Base-by-base conservation (phyloP, 2,113 vertebrate species). In the Nettapus auritus region DNA sequence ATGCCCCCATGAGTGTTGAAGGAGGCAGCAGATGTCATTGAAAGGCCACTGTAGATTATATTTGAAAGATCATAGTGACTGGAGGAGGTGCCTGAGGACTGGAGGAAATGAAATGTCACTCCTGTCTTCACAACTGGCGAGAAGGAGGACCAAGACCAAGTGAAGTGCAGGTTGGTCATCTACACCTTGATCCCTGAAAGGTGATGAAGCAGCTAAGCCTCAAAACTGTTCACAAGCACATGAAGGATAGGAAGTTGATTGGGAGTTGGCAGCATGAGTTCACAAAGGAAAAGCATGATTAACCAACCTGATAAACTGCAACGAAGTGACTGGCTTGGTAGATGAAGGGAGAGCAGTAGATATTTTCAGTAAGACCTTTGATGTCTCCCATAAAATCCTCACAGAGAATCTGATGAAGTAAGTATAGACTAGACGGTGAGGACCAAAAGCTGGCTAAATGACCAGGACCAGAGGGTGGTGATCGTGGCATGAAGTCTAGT, bases 1-100 rank as follows among this genome's bases (percentile, higher is more conserved):
- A 26, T 66, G 44, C 31, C 25, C 20, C 14, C 36, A 8, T 0
- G 0, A 14, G 34, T 46, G 68, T 57, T 15, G 23, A 22, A 52
- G 60, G 46, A 80, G 46, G 10, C 36, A 46, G 57, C 38, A 52
- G 63, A 9, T 56, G 26, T 56, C 31, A 62, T 57, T 44, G 7
- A 8, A 4, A 13, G 56, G 52, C 55, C 29, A 19, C 33, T 36
- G 2, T 3, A 29, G 16, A 31, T 64, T 44, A 42, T 70, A 20
- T 69, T 26, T 40, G 42, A 84, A 81, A 46, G 57, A 4, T 6
- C 36, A 21, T 59, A 67, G n/a, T 31, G 26, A 19, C 0, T 13
- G 55, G 5, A 9, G 17, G 8, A 48, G 7, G 9, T 74, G 36
- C 55, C 48, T 68, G 82, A 48, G 67, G n/a, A 29, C 29, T 68